Percentiles rank a stretch among this genome's conserved stretches.
These are phyloP conservation scores for Ameiurus melas DNA, from an alignment of 2,113 vertebrate genomes.

Conservation along the genomic window DNA sequence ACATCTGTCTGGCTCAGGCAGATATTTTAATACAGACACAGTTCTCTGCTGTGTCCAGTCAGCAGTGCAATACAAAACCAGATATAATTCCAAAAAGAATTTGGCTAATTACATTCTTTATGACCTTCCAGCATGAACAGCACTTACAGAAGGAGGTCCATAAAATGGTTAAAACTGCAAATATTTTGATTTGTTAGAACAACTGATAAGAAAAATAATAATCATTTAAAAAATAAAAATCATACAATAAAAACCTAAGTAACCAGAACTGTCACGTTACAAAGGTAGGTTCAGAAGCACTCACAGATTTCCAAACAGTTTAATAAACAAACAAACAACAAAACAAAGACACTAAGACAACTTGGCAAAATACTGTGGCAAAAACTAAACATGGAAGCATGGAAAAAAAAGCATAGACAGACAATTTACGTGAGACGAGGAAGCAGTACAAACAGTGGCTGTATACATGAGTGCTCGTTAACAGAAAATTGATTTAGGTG, in stretches of 20 bases:
- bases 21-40: not conserved
- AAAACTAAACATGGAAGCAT: no score
- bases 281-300: no score
- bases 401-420: no score
- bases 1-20: not conserved
- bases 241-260: not conserved
- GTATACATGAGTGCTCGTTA: no score
- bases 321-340: no score
- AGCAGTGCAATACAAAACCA: not conserved
- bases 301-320: no score
- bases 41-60: not conserved
- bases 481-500: no score
- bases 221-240: not conserved
- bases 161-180: not conserved
- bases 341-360: no score
- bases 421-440: no score
- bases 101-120: slow-evolving; percentile 10
- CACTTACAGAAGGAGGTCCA: not conserved
- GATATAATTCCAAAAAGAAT: slow-evolving; percentile 15
- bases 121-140: not conserved
- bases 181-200: not conserved
- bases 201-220: not conserved
- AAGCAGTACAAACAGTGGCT: no score
- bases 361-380: no score
- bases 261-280: not conserved